Evolutionary conservation across 23 tunicate genomes (phyloP).

Genomic region (Halocynthia roretzi): DNA sequence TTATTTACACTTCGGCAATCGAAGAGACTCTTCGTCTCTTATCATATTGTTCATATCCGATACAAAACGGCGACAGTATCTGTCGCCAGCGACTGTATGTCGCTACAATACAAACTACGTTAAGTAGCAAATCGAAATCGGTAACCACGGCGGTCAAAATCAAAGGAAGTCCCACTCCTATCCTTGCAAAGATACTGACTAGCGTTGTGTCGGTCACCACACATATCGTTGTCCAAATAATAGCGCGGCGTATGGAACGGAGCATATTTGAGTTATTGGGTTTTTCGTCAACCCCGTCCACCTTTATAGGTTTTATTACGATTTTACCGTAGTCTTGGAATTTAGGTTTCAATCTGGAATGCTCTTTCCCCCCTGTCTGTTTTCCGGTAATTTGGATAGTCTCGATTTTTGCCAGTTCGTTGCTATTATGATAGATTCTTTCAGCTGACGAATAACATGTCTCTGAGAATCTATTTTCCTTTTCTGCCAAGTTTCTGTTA

Average conservation of each 20-base stretch:
- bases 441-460: too few species aligned
- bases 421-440: too few species aligned
- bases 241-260: constrained; percentile 32
- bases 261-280: neutral
- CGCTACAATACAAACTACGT: constrained; percentile 49
- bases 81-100: constrained; percentile 57
- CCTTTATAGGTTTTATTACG: too few species aligned
- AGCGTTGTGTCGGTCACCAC: constrained; percentile 48
- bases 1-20: too few species aligned
- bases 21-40: too few species aligned
- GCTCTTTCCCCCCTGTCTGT: neutral
- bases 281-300: constrained; percentile 3
- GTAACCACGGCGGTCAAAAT: constrained; percentile 37
- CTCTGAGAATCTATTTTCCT: too few species aligned
- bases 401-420: too few species aligned
- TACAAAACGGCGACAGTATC: constrained; percentile 42
- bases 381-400: neutral
- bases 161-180: constrained; percentile 55
- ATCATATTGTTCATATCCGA: neutral
- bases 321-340: too few species aligned
- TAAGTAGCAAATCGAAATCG: constrained; percentile 43
- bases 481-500: too few species aligned
- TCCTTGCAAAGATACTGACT: constrained; percentile 19
- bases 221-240: constrained; percentile 56
- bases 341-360: neutral